Evolutionary conservation across 2,888 invertebrate genomes (phyloP), one percentile per base, ranked within the genome.

Genomic region (Craniophora ligustri): DNA sequence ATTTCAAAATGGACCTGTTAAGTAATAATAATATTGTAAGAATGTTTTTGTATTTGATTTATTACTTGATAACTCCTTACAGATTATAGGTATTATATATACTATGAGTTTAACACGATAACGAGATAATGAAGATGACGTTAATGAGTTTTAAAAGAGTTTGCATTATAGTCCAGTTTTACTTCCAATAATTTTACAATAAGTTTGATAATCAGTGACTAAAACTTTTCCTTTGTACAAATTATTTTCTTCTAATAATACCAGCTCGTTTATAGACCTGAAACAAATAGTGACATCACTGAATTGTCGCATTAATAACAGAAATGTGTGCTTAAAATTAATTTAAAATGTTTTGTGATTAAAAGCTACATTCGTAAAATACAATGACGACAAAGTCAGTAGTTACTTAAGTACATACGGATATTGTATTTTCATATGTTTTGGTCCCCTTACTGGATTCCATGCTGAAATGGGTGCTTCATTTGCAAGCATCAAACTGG

Each of bases 401-500:
- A n/a, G n/a, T n/a, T n/a, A n/a, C n/a, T n/a, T n/a, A 23, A 23
- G 16, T 44, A 84, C 93, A 82, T 75, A 94, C 93, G 91, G 93
- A 75, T 92, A 93, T 64, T 85, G 79, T 45, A 91, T 76, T 66
- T 75, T 91, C 86, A 87, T 88, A 66, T 86, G 89, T 68, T 92
- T 93, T 13, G 93, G 92, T 1, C 95, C 96, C 70, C 94, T 94
- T 0, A 97, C 95, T 47, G 96, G 96, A 86, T 95, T 96, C 97
- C 97, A 97, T 23, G 95, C 95, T 10, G 95, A 94, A 1, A 96
- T 92, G 11, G 96, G 96, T 16, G 95, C 92, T 78, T 94, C 91
- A 85, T 97, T 97, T 15, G 94, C 87, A 4, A 96, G 86, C 97
- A 97, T 97, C 16, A 96, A 83, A 16, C 97, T 96, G 41, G 96